These are phyloP conservation scores for Sepiola atlantica DNA, from an alignment of 2,888 invertebrate genomes.

Conservation along the genomic window DNA sequence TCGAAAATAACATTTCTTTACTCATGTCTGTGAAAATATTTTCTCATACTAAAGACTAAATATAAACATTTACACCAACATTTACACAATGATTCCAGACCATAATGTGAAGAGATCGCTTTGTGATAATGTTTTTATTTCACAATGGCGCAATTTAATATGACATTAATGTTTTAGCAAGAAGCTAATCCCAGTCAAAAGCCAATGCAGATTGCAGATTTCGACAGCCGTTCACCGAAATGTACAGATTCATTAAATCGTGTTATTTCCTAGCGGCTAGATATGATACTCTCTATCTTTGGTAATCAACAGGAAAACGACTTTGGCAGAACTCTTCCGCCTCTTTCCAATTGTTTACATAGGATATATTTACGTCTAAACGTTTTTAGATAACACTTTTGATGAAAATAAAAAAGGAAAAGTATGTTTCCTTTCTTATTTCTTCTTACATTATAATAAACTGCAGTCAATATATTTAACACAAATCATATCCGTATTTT, in stretches of 20 bases:
- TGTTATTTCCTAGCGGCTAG: not conserved
- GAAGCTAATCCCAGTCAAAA: not conserved
- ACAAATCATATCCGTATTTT: not conserved
- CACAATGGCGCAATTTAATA: not conserved
- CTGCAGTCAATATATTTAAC: not conserved
- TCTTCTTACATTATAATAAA: not conserved
- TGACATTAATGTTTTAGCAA: not conserved
- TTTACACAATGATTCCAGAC: not conserved
- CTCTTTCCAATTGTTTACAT: conserved; percentile 15
- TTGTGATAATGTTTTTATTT: not conserved
- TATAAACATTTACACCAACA: too few relatives aligned
- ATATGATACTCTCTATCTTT: conserved; percentile 19
- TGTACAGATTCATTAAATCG: not conserved
- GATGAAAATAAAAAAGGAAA: not conserved
- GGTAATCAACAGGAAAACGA: conserved; percentile 12
- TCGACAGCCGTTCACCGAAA: not conserved
- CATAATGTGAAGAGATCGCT: not conserved
- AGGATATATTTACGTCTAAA: not conserved
- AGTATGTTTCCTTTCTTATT: not conserved
- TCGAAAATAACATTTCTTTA: too few relatives aligned
- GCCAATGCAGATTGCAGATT: not conserved
- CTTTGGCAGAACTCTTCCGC: not conserved
- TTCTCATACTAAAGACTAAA: too few relatives aligned
- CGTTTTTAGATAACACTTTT: not conserved
- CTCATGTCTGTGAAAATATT: too few relatives aligned